These are phyloP conservation scores for Macrochelys suwanniensis DNA, from an alignment of 2,797 vertebrate species.

Conservation along the genomic window DNA sequence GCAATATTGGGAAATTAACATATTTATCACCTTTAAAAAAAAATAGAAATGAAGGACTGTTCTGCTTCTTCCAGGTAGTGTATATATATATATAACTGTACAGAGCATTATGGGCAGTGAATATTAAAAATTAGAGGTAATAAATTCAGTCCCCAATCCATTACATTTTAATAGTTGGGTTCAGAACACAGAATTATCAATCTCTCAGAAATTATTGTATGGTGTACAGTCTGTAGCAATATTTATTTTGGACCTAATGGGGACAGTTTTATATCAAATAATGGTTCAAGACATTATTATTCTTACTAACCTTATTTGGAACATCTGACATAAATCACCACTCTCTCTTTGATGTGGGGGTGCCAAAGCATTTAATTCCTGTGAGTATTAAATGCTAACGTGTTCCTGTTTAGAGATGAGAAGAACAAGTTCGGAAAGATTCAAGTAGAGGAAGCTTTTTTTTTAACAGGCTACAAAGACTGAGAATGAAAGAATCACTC, in stretches of 20 bases:
- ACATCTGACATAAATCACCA: conserved; percentile 16
- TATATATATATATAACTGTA: not conserved
- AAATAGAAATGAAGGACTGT: not conserved
- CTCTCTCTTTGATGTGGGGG: not conserved
- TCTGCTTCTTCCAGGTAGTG: not conserved
- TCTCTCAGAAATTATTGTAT: conserved; percentile 2
- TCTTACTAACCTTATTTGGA: conserved; percentile 22
- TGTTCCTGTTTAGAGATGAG: not conserved
- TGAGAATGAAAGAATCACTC: not conserved
- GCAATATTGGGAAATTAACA: not conserved
- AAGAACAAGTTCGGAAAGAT: not conserved
- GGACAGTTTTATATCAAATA: conserved; percentile 18
- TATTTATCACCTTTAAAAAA: not conserved
- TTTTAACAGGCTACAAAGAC: not conserved
- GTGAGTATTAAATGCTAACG: not conserved
- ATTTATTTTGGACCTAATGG: conserved; percentile 12
- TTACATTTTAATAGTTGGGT: not conserved
- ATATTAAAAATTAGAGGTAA: not conserved
- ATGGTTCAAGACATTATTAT: conserved; percentile 6
- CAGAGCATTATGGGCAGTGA: not conserved
- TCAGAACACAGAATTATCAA: conserved; percentile 1
- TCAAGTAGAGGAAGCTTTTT: not conserved
- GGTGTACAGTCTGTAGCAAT: not conserved
- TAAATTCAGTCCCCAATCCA: not conserved
- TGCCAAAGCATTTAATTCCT: not conserved